phyloP scores from a whole-genome alignment of 2,113 vertebrate genomes.

The Pimephales promelas region DNA sequence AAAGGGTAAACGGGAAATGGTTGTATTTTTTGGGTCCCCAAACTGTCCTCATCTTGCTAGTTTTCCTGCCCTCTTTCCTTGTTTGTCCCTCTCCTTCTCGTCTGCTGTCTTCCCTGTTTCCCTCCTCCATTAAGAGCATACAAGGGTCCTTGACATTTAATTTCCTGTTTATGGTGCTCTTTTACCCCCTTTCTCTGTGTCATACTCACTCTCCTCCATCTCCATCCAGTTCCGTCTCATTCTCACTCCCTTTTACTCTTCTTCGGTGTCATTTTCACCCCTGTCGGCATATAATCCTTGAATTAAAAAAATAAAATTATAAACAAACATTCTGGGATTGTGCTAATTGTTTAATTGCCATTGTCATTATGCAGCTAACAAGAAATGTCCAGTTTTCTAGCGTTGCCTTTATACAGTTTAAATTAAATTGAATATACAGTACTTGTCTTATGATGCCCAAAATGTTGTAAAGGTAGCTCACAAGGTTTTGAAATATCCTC shows the following conservation, averaged over 20 bases:
- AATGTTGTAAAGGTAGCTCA: background rate
- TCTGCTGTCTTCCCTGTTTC: slow-evolving; percentile 52
- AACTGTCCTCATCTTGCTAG: slow-evolving; percentile 29
- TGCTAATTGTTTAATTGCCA: background rate
- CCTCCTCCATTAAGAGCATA: slow-evolving; percentile 76
- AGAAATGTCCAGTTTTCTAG: background rate
- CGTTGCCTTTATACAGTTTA: background rate
- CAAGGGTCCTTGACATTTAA: slow-evolving; percentile 81
- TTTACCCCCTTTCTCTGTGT: slow-evolving; percentile 67
- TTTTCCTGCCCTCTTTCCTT: slow-evolving; percentile 55
- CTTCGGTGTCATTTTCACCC: slow-evolving; percentile 46
- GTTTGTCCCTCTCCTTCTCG: slow-evolving; percentile 13
- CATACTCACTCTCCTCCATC: slow-evolving; percentile 51
- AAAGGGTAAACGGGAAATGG: background rate
- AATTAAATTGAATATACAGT: background rate
- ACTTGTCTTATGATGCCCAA: background rate
- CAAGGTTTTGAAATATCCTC: background rate
- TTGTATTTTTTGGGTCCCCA: background rate
- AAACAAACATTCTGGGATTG: background rate
- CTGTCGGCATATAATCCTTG: background rate
- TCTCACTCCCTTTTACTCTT: slow-evolving; percentile 51
- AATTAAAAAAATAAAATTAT: no score
- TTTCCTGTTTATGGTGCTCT: slow-evolving; percentile 76
- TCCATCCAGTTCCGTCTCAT: slow-evolving; percentile 37
- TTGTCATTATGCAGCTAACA: background rate